Conservation (phyloP, 2,113 vertebrate species). For the Myrmophylax atrothorax region DNA sequence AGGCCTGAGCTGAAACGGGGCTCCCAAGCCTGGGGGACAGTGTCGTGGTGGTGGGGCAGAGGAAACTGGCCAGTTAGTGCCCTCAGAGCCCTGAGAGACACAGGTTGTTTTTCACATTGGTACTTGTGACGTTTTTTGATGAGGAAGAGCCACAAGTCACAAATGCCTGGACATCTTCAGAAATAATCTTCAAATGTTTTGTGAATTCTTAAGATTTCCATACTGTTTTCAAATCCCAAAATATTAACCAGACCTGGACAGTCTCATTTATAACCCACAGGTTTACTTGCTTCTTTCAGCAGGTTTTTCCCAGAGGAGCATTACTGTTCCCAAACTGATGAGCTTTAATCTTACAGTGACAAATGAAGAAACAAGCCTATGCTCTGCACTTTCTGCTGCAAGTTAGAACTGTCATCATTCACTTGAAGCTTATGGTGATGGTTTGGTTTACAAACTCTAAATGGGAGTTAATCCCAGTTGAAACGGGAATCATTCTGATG, state of each 20-base stretch:
- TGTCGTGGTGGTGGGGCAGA: no score
- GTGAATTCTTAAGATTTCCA: neutral
- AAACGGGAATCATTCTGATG: neutral
- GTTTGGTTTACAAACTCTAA: neutral
- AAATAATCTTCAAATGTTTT: neutral
- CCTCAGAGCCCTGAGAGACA: neutral
- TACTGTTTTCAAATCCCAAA: neutral
- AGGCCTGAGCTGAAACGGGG: neutral
- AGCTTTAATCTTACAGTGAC: neutral
- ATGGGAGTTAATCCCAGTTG: neutral
- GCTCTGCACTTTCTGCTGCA: neutral
- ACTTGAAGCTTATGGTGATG: neutral
- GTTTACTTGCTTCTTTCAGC: neutral
- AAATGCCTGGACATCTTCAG: neutral
- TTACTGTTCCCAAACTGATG: neutral
- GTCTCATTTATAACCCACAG: neutral
- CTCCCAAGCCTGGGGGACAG: neutral
- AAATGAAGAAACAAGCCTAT: neutral
- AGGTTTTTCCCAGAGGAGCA: neutral
- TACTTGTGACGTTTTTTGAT: neutral
- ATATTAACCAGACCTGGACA: neutral
- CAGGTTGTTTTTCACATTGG: neutral
- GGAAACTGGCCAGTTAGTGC: neutral
- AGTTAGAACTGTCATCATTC: neutral
- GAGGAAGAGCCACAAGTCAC: neutral